These are phyloP conservation scores for Xestia sexstrigata DNA, from an alignment of 2,888 invertebrate genomes.

Conservation along the genomic window DNA sequence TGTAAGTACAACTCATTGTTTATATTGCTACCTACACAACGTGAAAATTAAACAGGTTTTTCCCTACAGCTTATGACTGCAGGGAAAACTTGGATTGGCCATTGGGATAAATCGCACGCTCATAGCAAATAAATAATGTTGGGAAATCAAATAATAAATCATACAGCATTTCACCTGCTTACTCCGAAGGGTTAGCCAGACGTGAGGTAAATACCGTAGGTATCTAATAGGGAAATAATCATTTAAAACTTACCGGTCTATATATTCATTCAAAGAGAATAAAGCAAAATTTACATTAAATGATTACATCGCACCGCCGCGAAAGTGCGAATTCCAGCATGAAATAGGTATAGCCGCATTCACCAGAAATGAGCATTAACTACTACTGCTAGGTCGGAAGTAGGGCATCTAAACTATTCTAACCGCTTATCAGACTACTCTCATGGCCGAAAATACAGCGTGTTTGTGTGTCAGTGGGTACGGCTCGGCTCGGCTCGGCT, in stretches of 20 bases:
- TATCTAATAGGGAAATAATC: too few relatives aligned
- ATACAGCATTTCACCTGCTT: neutral
- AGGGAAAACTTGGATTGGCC: too few relatives aligned
- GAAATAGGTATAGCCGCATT: constrained; percentile 28
- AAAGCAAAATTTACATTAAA: neutral
- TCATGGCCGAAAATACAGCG: constrained; percentile 55
- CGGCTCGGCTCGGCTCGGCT: constrained; percentile 52
- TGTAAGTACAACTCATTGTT: neutral
- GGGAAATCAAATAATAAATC: neutral
- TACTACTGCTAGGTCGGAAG: constrained; percentile 33
- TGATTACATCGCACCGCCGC: neutral
- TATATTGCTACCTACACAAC: too few relatives aligned
- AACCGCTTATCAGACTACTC: constrained; percentile 43
- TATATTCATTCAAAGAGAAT: neutral
- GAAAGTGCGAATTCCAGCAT: neutral
- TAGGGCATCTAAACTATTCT: constrained; percentile 36
- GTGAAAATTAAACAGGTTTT: neutral
- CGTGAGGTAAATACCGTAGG: neutral
- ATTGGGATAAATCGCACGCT: neutral
- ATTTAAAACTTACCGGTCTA: too few relatives aligned
- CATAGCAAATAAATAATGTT: neutral
- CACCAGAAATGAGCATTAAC: constrained; percentile 24
- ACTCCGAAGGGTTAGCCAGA: neutral
- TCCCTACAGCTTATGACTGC: neutral
- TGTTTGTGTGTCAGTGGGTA: constrained; percentile 66